Conservation (phyloP, 2,113 vertebrate species). For the Calonectris borealis region DNA sequence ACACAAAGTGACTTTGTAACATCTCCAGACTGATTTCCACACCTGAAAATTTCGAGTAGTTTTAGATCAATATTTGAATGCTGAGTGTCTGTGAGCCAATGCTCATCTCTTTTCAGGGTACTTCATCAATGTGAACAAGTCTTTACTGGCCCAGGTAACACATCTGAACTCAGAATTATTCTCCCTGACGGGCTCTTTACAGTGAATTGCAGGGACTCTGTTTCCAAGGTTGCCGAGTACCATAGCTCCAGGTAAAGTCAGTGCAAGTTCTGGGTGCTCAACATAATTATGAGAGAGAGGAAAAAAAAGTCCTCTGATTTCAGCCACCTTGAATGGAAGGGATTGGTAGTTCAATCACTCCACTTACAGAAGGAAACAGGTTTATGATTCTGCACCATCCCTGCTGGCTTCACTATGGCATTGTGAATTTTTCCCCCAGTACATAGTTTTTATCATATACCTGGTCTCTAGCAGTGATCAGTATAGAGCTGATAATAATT, state of each 20-base stretch:
- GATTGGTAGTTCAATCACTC: neutral
- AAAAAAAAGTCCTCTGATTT: neutral
- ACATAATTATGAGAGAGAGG: neutral
- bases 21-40: neutral
- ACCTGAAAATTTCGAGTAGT: neutral
- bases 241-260: neutral
- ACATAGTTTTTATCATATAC: neutral
- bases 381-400: slow-evolving; percentile 24
- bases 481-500: neutral
- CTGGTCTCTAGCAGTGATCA: neutral
- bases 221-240: neutral
- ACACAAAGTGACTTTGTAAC: neutral
- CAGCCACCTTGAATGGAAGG: neutral
- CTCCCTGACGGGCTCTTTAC: neutral
- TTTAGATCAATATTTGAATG: neutral
- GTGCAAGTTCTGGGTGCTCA: neutral
- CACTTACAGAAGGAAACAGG: neutral
- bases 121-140: neutral
- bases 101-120: neutral
- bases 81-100: neutral
- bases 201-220: neutral
- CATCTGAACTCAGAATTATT: neutral
- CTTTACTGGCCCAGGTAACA: neutral
- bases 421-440: neutral
- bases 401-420: neutral